Evolutionary conservation across 2,888 invertebrate genomes (phyloP).

Genomic region (Frankliniella fusca): DNA sequence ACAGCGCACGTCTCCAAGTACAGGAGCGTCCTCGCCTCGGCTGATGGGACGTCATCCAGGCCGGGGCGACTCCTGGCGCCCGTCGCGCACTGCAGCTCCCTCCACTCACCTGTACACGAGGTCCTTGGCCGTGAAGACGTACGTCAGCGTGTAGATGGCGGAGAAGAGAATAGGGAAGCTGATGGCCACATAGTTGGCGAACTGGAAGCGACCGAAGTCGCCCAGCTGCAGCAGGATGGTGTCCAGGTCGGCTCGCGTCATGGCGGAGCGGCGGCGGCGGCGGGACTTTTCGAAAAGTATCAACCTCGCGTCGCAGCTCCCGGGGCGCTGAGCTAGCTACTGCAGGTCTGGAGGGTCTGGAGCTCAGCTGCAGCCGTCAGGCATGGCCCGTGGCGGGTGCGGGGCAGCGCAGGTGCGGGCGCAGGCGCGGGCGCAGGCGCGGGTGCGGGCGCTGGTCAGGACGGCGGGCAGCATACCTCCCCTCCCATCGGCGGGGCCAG

Average conservation of each 20-base stretch:
- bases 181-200: conserved; percentile 56
- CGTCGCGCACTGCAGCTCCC: background rate
- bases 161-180: conserved; percentile 62
- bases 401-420: no score
- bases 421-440: no score
- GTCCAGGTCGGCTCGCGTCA: conserved; percentile 30
- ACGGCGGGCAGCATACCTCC: background rate
- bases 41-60: no score
- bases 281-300: background rate
- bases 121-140: conserved; percentile 66
- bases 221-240: conserved; percentile 41
- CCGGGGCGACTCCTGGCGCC: no score
- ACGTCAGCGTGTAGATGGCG: conserved; percentile 61
- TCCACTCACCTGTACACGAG: conserved; percentile 61
- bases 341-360: background rate
- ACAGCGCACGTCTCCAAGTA: no score
- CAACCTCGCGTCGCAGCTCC: no score
- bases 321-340: no score
- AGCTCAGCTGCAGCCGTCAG: background rate
- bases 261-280: background rate
- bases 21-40: no score
- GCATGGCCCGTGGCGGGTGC: background rate
- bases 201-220: conserved; percentile 53
- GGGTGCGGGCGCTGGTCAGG: no score
- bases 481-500: background rate